Conservation (phyloP, 2,888 invertebrate genomes). For the Caenorhabditis afra region DNA sequence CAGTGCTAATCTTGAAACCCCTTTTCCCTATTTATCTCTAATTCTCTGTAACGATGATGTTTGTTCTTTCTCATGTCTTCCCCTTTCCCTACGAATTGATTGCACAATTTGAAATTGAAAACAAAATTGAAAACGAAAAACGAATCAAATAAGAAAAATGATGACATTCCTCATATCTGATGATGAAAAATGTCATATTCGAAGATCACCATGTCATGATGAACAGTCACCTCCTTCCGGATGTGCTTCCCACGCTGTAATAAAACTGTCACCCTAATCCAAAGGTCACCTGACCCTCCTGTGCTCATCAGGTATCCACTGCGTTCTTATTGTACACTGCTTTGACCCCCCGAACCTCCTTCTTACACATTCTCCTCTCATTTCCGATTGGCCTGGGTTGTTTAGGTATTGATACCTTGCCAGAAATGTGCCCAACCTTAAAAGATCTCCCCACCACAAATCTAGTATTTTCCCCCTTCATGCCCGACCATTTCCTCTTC, state of each 20-base stretch:
- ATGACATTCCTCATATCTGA: background rate
- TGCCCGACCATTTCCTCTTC: no score
- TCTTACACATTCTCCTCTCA: background rate
- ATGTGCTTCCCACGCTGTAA: background rate
- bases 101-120: no score
- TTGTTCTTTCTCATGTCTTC: no score
- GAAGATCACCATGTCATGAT: background rate
- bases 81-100: no score
- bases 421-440: conserved; percentile 14
- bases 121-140: no score
- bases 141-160: no score
- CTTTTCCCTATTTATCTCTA: no score
- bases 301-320: no score
- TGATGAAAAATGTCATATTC: background rate
- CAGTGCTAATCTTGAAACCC: conserved; percentile 4
- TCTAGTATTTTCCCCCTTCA: no score
- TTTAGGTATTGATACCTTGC: conserved; percentile 37
- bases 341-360: no score
- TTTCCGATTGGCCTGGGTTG: conserved; percentile 22
- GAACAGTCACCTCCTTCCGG: background rate
- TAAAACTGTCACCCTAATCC: no score
- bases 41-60: background rate
- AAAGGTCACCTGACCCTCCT: background rate
- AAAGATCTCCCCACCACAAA: conserved; percentile 1
- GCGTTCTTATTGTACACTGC: no score